Evolutionary conservation across 2,113 vertebrate genomes (phyloP).

Genomic region (Trochalopteron elliotii): DNA sequence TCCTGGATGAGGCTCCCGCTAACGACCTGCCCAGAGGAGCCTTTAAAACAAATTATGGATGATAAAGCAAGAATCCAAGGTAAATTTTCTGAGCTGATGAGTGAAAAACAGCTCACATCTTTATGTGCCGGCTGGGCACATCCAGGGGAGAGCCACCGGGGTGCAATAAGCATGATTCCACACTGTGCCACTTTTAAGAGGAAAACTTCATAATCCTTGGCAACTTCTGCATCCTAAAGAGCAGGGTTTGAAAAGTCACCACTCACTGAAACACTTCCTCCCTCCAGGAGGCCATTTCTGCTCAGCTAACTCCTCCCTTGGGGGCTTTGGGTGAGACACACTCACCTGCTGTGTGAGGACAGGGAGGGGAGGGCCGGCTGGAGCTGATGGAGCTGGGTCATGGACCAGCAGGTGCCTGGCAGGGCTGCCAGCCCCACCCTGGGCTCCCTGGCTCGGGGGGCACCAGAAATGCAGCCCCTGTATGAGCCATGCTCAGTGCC

Average conservation of each 20-base stretch:
- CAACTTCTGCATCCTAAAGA: not conserved
- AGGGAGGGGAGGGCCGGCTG: fast-evolving
- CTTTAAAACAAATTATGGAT: not conserved
- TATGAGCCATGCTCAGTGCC: fast-evolving
- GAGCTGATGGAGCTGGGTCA: not conserved
- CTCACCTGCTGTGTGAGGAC: not conserved
- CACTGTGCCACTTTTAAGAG: slow-evolving; percentile 17
- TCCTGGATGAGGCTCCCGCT: not conserved
- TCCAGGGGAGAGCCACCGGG: not conserved
- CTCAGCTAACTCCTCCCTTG: not conserved
- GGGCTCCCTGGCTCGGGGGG: not conserved
- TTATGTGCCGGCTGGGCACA: not conserved
- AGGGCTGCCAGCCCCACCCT: not conserved
- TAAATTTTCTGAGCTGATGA: slow-evolving; percentile 14
- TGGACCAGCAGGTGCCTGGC: not conserved
- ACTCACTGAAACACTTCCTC: fast-evolving
- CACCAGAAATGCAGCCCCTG: not conserved
- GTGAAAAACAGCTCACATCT: slow-evolving; percentile 15
- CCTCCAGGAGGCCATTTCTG: not conserved
- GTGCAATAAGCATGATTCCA: not conserved
- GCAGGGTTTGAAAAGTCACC: not conserved
- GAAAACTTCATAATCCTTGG: slow-evolving; percentile 30
- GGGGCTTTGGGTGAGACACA: not conserved
- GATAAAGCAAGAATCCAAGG: slow-evolving; percentile 34
- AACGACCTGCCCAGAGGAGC: not conserved